Base-by-base conservation (phyloP, 1,140 invertebrate species). In the Zaprionus nigranus region DNA sequence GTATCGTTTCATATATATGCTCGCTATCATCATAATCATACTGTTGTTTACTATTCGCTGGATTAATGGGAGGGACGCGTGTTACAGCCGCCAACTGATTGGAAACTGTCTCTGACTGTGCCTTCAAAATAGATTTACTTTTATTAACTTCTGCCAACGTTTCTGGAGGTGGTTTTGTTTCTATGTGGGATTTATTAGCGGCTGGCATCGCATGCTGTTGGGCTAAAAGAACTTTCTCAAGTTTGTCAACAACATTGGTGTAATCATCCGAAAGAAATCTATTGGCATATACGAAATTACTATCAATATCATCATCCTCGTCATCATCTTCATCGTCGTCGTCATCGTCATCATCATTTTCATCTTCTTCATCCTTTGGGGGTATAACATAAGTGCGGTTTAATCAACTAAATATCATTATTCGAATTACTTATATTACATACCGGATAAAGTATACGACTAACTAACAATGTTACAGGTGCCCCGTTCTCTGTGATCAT, bases 1-100 rank as follows among this genome's bases (percentile, higher is more conserved):
- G 95, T 70, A 96, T 96, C 0, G 95, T 95, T 84, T 96, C 95
- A 77, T 96, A 96, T 70, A 96, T 96, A 82, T 96, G 95, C 74
- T 96, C 95, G 15, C 93, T 80, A 30, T 92, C 91, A 65, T 90
- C 85, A 65, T 90, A 90, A 4, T 79, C 82, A 63, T 75, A 53
- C 43, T 81, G 77, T 36, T 81, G 77, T 26, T 51, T 58, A 22
- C 6, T 34, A 34, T 51, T 51, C 4, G 49, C 5, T 9, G 40
- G 22, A 22, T 17, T 43, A 13, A 2, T 22, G 11, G 9, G 46
- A 20, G 3, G 20, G 9, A 51, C 20, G 5, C 20, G 9, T 51
- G 51, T 58, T 6, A n/a, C 11, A 30, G 17, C 22, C 12, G 17
- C 22, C 12, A 36, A 15, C 57, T 53, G 30, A 17, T 22, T n/a